Base-by-base conservation (phyloP, 2,797 vertebrate genomes). In the Diplodus puntazzo region DNA sequence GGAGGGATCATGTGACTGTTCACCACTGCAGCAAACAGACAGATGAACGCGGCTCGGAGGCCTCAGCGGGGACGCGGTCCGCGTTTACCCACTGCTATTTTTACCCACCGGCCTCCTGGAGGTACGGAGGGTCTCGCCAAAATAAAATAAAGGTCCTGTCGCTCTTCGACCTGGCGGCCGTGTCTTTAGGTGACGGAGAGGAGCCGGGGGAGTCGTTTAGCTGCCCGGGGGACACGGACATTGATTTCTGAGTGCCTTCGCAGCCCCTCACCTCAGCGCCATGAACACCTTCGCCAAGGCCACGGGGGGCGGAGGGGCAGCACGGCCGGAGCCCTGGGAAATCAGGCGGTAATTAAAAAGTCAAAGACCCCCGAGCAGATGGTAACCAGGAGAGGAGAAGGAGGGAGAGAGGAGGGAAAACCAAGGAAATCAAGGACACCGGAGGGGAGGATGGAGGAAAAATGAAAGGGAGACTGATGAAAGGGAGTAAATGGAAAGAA, bases 311-410 rank as follows among this genome's bases (percentile, higher is more conserved):
- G 18, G n/a, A 55, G 46, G 39, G 65, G 34, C 57, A 55, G 73
- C 42, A 21, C 21, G 55, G 79, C 27, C 20, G 1, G 79, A 72
- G 82, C 85, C 87, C 55, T 74, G 87, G 87, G 89, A 89, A 88
- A 89, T 88, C 77, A 84, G 62, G 59, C 20, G 67, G 5, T 86
- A 83, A 89, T 88, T 89, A 85, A 86, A 85, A 89, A 76, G 74
- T 58, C 85, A 85, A 77, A 80, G 69, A 82, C 73, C 79, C 58
- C 25, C 2, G 14, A 75, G 61, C 82, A 86, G 80, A 79, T 82
- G 80, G 79, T 7, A 63, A 80, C 62, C 59, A 74, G 20, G 68
- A 64, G 72, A 73, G 45, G 13, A 34, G 52, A 12, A 16, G 39
- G 30, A 27, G 20, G 20, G 11, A 70, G 7, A 7, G 63, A 25